Percentiles rank a stretch among this genome's conserved stretches.
Evolutionary conservation across 2,113 vertebrate genomes (phyloP).

Genomic region (Todiramphus chloris): DNA sequence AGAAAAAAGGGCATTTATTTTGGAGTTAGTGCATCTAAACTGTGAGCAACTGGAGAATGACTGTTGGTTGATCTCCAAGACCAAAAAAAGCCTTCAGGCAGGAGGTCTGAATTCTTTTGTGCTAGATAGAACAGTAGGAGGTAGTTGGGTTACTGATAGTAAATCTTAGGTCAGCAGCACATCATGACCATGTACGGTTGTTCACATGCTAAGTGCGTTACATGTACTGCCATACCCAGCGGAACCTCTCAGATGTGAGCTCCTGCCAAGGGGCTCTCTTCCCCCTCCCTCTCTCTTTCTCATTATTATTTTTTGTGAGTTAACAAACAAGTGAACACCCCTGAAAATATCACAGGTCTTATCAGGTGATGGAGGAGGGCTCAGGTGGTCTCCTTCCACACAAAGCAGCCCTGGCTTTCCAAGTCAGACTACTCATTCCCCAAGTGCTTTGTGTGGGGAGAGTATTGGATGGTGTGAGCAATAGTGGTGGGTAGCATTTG

Average conservation of each 20-base stretch:
- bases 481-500: neutral
- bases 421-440: neutral
- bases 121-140: neutral
- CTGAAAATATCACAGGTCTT: neutral
- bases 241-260: neutral
- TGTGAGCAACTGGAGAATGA: neutral
- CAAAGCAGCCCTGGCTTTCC: neutral
- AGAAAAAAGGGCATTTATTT: neutral
- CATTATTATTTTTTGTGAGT: neutral
- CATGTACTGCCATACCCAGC: neutral
- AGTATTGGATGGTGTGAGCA: neutral
- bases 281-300: too few relatives aligned
- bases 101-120: neutral
- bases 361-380: neutral
- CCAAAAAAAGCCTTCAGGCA: neutral
- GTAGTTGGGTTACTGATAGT: neutral
- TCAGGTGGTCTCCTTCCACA: too few relatives aligned
- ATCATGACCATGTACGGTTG: neutral
- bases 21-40: neutral
- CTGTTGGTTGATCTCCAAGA: neutral
- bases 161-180: neutral
- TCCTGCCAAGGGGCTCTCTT: neutral
- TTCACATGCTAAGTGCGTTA: rapidly evolving
- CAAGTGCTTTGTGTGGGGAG: neutral
- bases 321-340: neutral